Evolutionary conservation across 2,113 vertebrate species (phyloP).

Genomic region (Lamprologus lemairii): DNA sequence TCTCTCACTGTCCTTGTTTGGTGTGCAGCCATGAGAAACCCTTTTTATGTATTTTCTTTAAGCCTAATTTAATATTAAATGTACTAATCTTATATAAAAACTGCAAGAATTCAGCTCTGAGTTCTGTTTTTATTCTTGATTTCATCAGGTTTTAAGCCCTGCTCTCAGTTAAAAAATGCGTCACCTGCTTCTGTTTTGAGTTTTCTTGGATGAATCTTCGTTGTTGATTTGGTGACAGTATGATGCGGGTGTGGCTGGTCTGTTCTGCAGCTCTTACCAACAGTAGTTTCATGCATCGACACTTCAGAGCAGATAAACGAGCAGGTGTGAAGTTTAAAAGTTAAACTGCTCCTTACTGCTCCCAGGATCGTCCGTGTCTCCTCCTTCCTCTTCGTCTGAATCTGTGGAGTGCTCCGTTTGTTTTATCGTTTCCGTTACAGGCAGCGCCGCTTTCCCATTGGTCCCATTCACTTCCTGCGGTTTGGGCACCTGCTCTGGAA

Average conservation of each 20-base stretch:
- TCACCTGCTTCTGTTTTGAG: not conserved
- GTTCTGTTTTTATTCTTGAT: fast-evolving
- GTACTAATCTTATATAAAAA: fast-evolving
- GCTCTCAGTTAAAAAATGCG: fast-evolving
- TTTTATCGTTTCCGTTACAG: constrained; percentile 17
- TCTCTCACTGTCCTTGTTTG: not conserved
- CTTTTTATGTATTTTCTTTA: not conserved
- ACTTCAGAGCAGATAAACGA: fast-evolving
- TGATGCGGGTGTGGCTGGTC: fast-evolving
- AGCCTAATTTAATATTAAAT: not conserved
- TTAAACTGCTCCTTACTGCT: not conserved
- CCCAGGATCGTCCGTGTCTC: constrained; percentile 17
- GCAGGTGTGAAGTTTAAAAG: not conserved
- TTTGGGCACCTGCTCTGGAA: constrained; percentile 30
- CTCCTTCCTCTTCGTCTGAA: constrained; percentile 52
- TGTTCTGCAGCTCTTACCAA: fast-evolving
- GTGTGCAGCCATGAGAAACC: not conserved
- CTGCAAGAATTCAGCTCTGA: fast-evolving
- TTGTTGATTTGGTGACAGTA: fast-evolving
- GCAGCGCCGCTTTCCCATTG: constrained; percentile 26
- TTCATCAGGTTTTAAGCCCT: not conserved
- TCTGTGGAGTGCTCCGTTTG: constrained; percentile 43
- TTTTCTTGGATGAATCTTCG: not conserved
- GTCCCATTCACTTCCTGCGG: constrained; percentile 59
- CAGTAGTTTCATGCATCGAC: fast-evolving